Evolutionary conservation across 2,888 invertebrate genomes (phyloP).

Genomic region (Thereva nobilitata): DNA sequence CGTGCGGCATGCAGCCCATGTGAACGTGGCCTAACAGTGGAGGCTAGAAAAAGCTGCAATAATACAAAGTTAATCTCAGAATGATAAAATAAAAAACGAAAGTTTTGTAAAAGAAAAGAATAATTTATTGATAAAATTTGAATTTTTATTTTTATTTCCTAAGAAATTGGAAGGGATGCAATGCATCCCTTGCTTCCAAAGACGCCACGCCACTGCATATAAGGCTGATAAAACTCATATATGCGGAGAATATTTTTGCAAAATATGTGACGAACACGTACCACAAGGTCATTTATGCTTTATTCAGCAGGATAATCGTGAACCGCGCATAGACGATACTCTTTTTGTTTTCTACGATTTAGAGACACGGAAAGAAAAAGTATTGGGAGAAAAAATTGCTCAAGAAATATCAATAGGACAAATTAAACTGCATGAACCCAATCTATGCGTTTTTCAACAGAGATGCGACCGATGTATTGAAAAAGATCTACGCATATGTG

Average conservation of each 20-base stretch:
- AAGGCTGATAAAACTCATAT: background rate
- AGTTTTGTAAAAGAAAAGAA: too few relatives aligned
- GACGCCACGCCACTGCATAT: too few relatives aligned
- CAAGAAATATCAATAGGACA: background rate
- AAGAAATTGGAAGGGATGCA: too few relatives aligned
- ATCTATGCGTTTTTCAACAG: background rate
- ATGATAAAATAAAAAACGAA: too few relatives aligned
- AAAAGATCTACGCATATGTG: too few relatives aligned
- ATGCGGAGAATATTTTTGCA: conserved; percentile 26
- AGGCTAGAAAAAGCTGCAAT: too few relatives aligned
- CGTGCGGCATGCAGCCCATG: too few relatives aligned
- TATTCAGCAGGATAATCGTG: conserved; percentile 19
- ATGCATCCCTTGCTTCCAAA: too few relatives aligned
- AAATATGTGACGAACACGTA: conserved; percentile 10
- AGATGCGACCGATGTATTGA: background rate
- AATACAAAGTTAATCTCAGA: too few relatives aligned
- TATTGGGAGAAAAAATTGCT: background rate
- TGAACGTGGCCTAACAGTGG: too few relatives aligned
- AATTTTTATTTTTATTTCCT: too few relatives aligned
- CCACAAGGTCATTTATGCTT: conserved; percentile 16
- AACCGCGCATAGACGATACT: conserved; percentile 6
- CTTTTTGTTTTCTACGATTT: conserved; percentile 28
- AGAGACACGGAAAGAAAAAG: conserved; percentile 8
- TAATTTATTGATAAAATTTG: too few relatives aligned
- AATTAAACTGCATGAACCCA: background rate